Evolutionary conservation across 2,797 vertebrate genomes (phyloP).

Genomic region (Nyctibius grandis): DNA sequence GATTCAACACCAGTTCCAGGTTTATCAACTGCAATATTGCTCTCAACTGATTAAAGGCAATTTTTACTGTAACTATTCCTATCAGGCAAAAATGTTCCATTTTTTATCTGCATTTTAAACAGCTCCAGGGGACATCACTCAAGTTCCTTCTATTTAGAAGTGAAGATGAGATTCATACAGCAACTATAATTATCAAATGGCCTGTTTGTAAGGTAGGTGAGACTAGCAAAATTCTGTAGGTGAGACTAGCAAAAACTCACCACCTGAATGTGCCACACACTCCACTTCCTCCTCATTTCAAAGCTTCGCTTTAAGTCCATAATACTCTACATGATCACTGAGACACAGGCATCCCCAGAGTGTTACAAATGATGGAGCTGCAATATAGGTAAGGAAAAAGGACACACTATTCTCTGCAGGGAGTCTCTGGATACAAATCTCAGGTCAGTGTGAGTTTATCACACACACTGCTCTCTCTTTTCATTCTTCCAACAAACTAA

Average conservation of each 20-base stretch:
- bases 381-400: background rate
- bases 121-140: background rate
- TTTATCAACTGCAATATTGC: background rate
- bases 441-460: background rate
- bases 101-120: background rate
- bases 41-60: background rate
- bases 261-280: rapidly evolving
- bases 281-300: background rate
- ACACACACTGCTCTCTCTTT: background rate
- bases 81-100: background rate
- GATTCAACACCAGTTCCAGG: background rate
- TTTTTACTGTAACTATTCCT: background rate
- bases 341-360: background rate
- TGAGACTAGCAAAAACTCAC: background rate
- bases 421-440: background rate
- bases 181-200: background rate
- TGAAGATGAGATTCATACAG: background rate
- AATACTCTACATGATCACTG: background rate
- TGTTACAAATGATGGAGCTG: background rate
- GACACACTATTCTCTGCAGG: background rate
- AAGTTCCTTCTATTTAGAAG: background rate
- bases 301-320: background rate
- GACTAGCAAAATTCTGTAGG: background rate
- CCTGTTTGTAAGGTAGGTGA: background rate
- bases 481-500: background rate